Evolutionary conservation across 2,113 vertebrate genomes (phyloP).

Genomic region (Podarcis cretensis): DNA sequence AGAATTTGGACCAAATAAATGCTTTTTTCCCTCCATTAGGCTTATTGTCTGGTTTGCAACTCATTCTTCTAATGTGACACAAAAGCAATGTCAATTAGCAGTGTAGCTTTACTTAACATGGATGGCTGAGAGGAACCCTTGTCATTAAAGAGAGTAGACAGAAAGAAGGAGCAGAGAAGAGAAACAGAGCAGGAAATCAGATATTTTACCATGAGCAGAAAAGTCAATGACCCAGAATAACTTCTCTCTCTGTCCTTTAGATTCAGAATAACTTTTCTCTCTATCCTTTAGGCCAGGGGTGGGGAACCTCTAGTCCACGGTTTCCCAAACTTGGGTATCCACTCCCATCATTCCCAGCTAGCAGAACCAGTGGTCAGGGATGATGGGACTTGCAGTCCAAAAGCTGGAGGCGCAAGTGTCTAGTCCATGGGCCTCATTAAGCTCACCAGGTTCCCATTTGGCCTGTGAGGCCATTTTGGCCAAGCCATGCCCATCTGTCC

Average conservation of each 20-base stretch:
- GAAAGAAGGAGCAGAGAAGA: conserved; percentile 2
- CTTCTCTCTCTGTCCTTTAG: background rate
- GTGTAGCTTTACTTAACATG: conserved; percentile 21
- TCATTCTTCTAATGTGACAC: conserved; percentile 1
- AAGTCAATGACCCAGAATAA: conserved; percentile 28
- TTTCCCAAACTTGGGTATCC: too few species aligned
- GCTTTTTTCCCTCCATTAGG: background rate
- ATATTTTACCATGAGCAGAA: conserved; percentile 15
- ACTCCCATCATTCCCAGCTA: too few species aligned
- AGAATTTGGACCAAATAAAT: conserved; percentile 3
- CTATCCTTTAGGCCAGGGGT: background rate
- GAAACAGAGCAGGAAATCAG: conserved; percentile 18
- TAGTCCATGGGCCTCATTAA: too few species aligned
- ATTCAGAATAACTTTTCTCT: conserved; percentile 18
- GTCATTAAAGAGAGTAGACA: background rate
- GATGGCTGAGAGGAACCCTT: background rate
- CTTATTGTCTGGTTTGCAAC: background rate
- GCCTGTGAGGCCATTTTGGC: too few species aligned
- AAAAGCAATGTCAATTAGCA: conserved; percentile 33
- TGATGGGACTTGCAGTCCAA: too few species aligned
- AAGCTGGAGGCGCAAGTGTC: too few species aligned
- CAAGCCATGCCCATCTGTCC: too few species aligned
- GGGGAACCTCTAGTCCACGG: too few species aligned
- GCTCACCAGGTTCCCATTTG: too few species aligned
- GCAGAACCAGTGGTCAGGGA: too few species aligned